Evolutionary conservation across 2,888 invertebrate genomes (phyloP), one percentile per base, ranked within the genome.

Genomic region (Folsomia candida): DNA sequence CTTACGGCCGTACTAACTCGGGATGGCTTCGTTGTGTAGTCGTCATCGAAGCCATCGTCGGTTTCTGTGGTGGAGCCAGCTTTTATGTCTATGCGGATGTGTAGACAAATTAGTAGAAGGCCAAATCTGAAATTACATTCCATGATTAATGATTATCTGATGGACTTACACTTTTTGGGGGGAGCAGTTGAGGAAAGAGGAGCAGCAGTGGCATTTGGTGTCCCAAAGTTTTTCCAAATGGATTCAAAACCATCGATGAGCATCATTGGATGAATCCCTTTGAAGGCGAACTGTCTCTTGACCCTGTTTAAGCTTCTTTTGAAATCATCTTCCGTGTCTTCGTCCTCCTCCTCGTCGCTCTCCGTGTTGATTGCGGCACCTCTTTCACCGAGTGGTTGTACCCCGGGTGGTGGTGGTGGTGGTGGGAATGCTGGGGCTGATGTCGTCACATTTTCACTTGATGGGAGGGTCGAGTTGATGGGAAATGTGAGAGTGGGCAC

Each of bases 1-100:
- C 70, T 58, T 9, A 73, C 65, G 1, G 71, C 24, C 1, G 68
- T 69, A 58, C 60, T 65, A 58, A 65, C 37, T 28, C 58, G 51
- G 24, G 62, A 58, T 24, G n/a, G 37, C 2, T 18, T 11, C 24
- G 70, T 58, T n/a, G 61, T 57, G 3, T 69, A 69, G 22, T 76
- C 76, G 14, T 79, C 79, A 11, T 78, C 78, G 20, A 74, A 68
- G 4, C 67, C 76, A 28, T 70, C 71, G 0, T 67, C 37, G 18
- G 61, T 69, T 37, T 68, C 68, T 0, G 72, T 70, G 9, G 78
- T 75, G 1, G 28, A 20, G 3, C 62, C 62, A 2, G 28, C 14
- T 22, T 62, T 27, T n/a, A n/a, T n/a, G n/a, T n/a, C n/a, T n/a
- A n/a, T n/a, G n/a, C n/a, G n/a, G n/a, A n/a, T n/a, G n/a, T n/a